phyloP scores from a whole-genome alignment of 2,797 vertebrate species.

The Ispidina lecontei region DNA sequence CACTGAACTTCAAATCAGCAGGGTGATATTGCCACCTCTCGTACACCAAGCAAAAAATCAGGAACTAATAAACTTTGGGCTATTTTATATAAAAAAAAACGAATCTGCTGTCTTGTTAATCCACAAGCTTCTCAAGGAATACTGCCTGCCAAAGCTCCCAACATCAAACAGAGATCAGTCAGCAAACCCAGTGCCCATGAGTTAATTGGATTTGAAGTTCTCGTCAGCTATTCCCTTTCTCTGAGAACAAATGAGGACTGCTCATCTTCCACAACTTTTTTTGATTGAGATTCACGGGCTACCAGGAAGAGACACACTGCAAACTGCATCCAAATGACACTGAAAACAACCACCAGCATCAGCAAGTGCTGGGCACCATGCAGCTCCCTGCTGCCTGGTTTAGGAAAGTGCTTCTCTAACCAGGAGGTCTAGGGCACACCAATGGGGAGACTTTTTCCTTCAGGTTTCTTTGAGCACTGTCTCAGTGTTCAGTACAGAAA shows the following conservation, averaged over 20 bases:
- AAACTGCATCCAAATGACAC: background rate
- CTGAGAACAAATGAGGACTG: background rate
- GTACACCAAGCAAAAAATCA: background rate
- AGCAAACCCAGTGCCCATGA: background rate
- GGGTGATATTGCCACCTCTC: background rate
- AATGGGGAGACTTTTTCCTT: background rate
- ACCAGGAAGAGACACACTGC: background rate
- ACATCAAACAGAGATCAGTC: background rate
- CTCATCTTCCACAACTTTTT: background rate
- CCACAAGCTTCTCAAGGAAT: background rate
- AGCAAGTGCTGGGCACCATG: background rate
- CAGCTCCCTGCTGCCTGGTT: background rate
- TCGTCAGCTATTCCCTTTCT: background rate
- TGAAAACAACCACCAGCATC: background rate
- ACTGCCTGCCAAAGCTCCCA: background rate
- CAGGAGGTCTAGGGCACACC: background rate
- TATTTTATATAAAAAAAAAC: background rate
- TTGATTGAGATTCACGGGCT: background rate
- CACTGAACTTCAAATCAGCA: background rate
- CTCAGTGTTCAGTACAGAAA: background rate
- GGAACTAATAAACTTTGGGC: background rate
- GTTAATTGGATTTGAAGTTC: background rate
- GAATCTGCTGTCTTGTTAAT: background rate
- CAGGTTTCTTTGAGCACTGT: background rate
- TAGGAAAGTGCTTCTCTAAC: background rate